Evolutionary conservation across 2,113 vertebrate genomes (phyloP).

Genomic region (Numida meleagris): DNA sequence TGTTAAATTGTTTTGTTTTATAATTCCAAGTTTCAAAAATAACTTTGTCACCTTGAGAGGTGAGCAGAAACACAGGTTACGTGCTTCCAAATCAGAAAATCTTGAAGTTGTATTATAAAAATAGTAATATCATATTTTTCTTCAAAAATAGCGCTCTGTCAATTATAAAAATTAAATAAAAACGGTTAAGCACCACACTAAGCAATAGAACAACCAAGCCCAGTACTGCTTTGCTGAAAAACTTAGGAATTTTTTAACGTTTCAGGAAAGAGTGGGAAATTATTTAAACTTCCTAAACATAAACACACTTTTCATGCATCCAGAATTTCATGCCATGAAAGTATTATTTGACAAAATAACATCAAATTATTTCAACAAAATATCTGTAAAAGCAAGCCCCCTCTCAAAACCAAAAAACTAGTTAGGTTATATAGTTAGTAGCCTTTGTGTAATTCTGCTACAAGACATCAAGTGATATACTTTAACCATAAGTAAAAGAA

Average conservation of each 20-base stretch:
- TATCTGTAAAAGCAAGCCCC: conserved; percentile 17
- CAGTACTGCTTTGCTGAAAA: not conserved
- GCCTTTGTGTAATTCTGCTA: not conserved
- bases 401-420: not conserved
- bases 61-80: not conserved
- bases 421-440: not conserved
- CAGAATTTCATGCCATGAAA: conserved; percentile 76
- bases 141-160: not conserved
- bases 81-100: not conserved
- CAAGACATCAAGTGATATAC: not conserved
- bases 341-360: conserved; percentile 69
- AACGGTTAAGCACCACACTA: not conserved
- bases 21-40: not conserved
- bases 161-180: not conserved
- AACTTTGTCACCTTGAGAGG: not conserved
- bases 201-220: not conserved
- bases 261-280: not conserved
- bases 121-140: not conserved
- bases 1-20: not conserved
- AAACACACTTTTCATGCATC: not conserved
- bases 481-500: not conserved
- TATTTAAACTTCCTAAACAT: not conserved
- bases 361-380: conserved; percentile 50
- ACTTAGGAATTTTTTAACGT: not conserved
- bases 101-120: not conserved